Base-by-base conservation (phyloP, 2,888 invertebrate genomes). In the Ormyrus nitidulus region DNA sequence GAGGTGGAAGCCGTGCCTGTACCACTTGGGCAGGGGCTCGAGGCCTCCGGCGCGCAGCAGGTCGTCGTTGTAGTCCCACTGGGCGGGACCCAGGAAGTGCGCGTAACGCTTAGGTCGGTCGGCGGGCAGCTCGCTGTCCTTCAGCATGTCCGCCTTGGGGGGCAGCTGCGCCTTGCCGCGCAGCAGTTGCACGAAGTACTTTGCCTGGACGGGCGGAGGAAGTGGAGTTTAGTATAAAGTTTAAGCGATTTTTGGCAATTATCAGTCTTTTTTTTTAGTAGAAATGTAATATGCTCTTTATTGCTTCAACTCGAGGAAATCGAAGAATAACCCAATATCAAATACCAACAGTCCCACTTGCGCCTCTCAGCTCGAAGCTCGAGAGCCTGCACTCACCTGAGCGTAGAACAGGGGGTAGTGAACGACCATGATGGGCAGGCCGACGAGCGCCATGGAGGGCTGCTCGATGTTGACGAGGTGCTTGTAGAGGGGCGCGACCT, bases 401-500 rank as follows among this genome's bases (percentile, higher is more conserved):
- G 93, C 92, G 86, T 96, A 94, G 86, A 95, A 93, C 86, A 95
- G 92, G 73, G 95, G 92, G 91, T 95, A 93, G 0, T 94, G 94
- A 83, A 94, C 93, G 0, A 95, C 94, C 7, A 92, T 91, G 83
- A 93, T 94, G 0, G 95, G 94, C 11, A 96, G 91, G 0, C 96
- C 97, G 61, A 97, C 92, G 83, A 97, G 94, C 70, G 93, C 92
- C 93, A 97, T 93, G n/a, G 93, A 93, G 0, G 96, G 96, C 84
- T 93, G 93, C 75, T 94, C 92, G 11, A 95, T 93, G 89, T 96
- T 95, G 65, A 97, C 93, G 72, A 96, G 91, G 85, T 97, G 96
- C 85, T 94, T 94, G 90, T 95, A 96, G 10, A 96, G 91, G 0
- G 95, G 95, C 59, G 92, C 91, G 5, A 96, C 92, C 87, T 94